phyloP scores from a whole-genome alignment of 2,888 invertebrate genomes.

The Caenorhabditis afra region DNA sequence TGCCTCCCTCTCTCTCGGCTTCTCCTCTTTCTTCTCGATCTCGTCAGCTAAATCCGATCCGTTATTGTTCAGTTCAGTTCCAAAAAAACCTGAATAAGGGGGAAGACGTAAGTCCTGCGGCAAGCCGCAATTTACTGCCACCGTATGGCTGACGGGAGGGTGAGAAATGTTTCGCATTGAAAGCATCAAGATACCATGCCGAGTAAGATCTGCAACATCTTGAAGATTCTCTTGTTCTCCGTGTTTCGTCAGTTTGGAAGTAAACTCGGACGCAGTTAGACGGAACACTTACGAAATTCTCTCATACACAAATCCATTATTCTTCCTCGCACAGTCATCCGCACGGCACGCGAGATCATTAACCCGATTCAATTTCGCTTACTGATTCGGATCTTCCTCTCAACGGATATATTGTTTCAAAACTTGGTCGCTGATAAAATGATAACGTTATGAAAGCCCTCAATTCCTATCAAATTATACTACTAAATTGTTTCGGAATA shows the following conservation, averaged over 20 bases:
- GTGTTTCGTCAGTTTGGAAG: background rate
- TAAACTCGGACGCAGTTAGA: background rate
- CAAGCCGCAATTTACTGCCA: constrained; percentile 28
- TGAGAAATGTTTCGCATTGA: constrained; percentile 24
- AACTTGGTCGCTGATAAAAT: constrained; percentile 5
- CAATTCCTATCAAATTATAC: background rate
- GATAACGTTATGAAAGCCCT: constrained; percentile 19
- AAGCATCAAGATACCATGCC: background rate
- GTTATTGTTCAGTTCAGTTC: constrained; percentile 41
- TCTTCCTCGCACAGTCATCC: constrained; percentile 23
- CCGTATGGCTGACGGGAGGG: constrained; percentile 7
- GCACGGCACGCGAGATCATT: constrained; percentile 51
- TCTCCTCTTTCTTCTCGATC: constrained; percentile 27
- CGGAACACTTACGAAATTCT: constrained; percentile 14
- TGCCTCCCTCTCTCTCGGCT: constrained; percentile 7
- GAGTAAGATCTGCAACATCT: background rate
- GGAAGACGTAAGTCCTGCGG: background rate
- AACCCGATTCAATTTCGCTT: constrained; percentile 57
- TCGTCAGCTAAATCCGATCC: constrained; percentile 34
- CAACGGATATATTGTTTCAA: constrained; percentile 47
- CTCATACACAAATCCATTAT: constrained; percentile 37
- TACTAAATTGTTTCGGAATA: too few species aligned
- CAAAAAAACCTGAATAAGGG: constrained; percentile 43
- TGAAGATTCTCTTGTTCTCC: background rate
- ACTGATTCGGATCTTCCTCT: constrained; percentile 38